phyloP scores from a whole-genome alignment of 2,888 invertebrate genomes.

The Pollenia amentaria region DNA sequence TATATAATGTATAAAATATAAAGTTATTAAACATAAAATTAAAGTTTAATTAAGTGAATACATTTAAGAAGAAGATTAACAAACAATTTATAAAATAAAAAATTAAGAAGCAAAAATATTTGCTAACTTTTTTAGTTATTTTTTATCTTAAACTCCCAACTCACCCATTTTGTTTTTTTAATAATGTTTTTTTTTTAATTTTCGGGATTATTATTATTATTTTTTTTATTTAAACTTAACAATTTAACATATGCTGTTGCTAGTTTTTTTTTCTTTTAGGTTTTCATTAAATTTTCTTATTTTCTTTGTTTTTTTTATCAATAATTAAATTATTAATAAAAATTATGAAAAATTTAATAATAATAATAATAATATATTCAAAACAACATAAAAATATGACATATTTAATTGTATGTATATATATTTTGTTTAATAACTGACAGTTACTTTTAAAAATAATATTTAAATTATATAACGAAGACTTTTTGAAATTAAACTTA shows the following conservation, averaged over 20 bases:
- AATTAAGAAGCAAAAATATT: constrained; percentile 58
- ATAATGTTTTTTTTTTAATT: constrained; percentile 39
- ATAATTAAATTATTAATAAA: constrained; percentile 70
- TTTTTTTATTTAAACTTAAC: constrained; percentile 69
- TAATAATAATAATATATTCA: constrained; percentile 25
- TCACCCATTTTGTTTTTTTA: constrained; percentile 51
- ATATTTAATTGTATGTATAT: constrained; percentile 14
- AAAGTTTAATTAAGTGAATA: constrained; percentile 39
- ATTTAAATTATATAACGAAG: constrained; percentile 55
- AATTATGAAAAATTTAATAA: constrained; percentile 38
- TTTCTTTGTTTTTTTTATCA: constrained; percentile 38
- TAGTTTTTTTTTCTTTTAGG: constrained; percentile 16
- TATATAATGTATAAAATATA: constrained; percentile 23
- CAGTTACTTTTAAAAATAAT: constrained; percentile 23
- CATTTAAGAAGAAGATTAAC: constrained; percentile 59
- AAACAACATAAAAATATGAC: constrained; percentile 42
- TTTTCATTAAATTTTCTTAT: constrained; percentile 32
- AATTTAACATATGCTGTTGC: constrained; percentile 72
- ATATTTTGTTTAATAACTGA: constrained; percentile 38
- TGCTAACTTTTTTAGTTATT: constrained; percentile 50
- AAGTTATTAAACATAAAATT: constrained; percentile 35
- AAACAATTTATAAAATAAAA: constrained; percentile 54
- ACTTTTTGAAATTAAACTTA: constrained; percentile 16
- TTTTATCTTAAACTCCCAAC: constrained; percentile 44
- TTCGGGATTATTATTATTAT: constrained; percentile 42